Evolutionary conservation across 2,888 invertebrate species (phyloP), one percentile per base, ranked within the genome.

Genomic region (Heliconius cydno): DNA sequence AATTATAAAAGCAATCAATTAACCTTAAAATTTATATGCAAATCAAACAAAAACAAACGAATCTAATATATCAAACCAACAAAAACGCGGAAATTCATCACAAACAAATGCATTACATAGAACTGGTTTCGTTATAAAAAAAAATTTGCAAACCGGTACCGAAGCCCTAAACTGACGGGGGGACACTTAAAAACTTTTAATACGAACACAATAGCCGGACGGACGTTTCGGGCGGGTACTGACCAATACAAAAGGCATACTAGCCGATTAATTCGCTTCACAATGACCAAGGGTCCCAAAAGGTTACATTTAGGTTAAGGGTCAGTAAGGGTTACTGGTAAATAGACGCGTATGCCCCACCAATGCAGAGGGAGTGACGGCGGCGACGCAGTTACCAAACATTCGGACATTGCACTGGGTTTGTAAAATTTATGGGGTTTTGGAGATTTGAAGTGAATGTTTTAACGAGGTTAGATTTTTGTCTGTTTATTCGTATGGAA

Each of bases 261-360:
- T 87, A 92, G 90, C 90, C 94, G 95, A 94, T 95, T 95, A 95
- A 94, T 94, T 91, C 91, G 85, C 84, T 87, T 84, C 88, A 95
- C 94, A 95, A 95, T 92, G 91, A 88, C 90, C 90, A 86, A 86
- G 91, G 92, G 92, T 89, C 91, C 89, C 87, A 90, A 41, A 85
- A 91, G 94, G 94, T 95, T 94, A 95, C 94, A 94, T 94, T 95
- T 95, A 92, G 94, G 93, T 94, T 89, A 94, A 88, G 92, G 94
- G 94, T 93, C 93, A 93, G 89, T 86, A 81, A 87, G 91, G 92
- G 94, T 92, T 89, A 89, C 87, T 87, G 91, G 93, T 94, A 94
- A 94, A 94, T 94, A 93, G 91, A 86, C 87, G 88, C 89, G 88
- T 86, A 88, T 88, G 88, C 84, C 86, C 85, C 81, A 67, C 83